A percentile compares a stretch with the other conserved stretches of the same genome.
These are phyloP conservation scores for Encarsia formosa DNA, from an alignment of 2,888 invertebrate genomes.

Conservation along the genomic window DNA sequence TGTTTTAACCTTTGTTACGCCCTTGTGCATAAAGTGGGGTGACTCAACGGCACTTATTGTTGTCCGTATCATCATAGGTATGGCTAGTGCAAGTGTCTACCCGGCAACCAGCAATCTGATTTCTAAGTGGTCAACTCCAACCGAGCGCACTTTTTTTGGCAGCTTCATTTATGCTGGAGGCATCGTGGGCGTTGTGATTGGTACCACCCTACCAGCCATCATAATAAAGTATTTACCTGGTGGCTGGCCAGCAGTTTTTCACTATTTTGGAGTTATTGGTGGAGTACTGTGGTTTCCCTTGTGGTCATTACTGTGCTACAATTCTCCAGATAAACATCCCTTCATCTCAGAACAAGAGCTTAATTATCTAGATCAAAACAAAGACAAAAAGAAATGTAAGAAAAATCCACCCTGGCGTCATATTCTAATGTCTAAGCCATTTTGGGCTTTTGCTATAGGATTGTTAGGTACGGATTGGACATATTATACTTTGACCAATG, in stretches of 20 bases:
- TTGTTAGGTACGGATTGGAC: slow-evolving; percentile 48
- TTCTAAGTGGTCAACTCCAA: slow-evolving; percentile 75
- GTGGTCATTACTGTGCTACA: slow-evolving; percentile 54
- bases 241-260: slow-evolving; percentile 75
- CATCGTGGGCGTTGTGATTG: slow-evolving; percentile 60
- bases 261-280: slow-evolving; percentile 70
- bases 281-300: slow-evolving; percentile 69
- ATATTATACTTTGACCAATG: slow-evolving; percentile 45
- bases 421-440: slow-evolving; percentile 57
- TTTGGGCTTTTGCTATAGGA: slow-evolving; percentile 71
- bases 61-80: slow-evolving; percentile 68
- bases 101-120: slow-evolving; percentile 76
- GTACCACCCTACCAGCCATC: slow-evolving; percentile 61
- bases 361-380: slow-evolving; percentile 34
- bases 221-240: slow-evolving; percentile 41
- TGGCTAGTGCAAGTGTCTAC: slow-evolving; percentile 78
- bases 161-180: slow-evolving; percentile 76
- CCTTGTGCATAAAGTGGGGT: slow-evolving; percentile 62
- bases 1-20: slow-evolving; percentile 72
- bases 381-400: background rate
- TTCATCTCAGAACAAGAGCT: slow-evolving; percentile 45
- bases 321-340: slow-evolving; percentile 47
- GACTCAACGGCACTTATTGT: slow-evolving; percentile 65
- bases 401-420: slow-evolving; percentile 24
- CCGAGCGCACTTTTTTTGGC: slow-evolving; percentile 66